A percentile compares a stretch with the other conserved stretches of the same genome.
These are phyloP conservation scores for Odobenus rosmarus DNA, from an alignment of 2,113 vertebrate species.

Conservation along the genomic window DNA sequence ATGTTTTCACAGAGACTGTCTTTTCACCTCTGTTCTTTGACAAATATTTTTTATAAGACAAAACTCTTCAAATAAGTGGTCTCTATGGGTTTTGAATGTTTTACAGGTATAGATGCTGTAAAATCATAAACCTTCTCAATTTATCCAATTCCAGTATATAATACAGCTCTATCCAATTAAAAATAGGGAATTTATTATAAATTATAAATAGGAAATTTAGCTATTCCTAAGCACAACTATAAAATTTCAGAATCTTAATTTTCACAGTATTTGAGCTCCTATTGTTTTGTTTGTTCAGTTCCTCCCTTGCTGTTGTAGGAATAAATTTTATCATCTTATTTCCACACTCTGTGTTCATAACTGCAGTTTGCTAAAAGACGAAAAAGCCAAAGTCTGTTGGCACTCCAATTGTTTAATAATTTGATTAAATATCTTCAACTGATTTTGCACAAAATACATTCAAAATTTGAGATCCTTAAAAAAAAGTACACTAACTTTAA, in stretches of 20 bases:
- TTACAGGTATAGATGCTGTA: background rate
- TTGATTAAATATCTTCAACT: conserved; percentile 40
- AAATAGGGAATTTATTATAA: background rate
- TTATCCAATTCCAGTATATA: background rate
- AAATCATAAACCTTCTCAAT: background rate
- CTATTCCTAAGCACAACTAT: background rate
- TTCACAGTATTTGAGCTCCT: background rate
- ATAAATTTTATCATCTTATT: background rate
- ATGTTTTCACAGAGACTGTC: conserved; percentile 19
- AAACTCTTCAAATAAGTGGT: background rate
- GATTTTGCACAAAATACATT: conserved; percentile 27
- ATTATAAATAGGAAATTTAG: background rate
- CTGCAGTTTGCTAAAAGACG: conserved; percentile 15
- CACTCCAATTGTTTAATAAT: background rate
- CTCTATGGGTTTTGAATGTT: background rate
- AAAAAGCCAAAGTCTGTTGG: background rate
- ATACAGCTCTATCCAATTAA: background rate
- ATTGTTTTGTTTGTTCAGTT: background rate
- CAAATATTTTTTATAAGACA: conserved; percentile 22
- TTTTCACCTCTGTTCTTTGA: background rate
- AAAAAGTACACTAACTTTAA: background rate
- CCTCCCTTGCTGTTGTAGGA: background rate
- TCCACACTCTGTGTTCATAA: background rate
- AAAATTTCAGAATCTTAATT: conserved; percentile 17
- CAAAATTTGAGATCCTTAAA: conserved; percentile 3